phyloP scores from a whole-genome alignment of 2,113 vertebrate genomes.

The Ovibos moschatus region DNA sequence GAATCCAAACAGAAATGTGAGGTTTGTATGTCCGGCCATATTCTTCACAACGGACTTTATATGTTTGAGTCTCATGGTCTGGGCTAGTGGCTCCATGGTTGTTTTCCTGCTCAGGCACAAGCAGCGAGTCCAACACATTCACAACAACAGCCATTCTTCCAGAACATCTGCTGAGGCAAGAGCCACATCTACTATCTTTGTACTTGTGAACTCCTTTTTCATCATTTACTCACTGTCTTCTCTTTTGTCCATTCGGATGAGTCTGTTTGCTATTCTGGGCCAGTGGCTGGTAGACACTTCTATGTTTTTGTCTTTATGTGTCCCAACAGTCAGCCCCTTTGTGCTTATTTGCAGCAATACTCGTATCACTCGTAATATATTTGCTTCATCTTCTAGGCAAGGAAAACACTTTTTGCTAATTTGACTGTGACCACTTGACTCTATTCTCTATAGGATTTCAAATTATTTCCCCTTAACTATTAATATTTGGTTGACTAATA shows the following conservation, averaged over 20 bases:
- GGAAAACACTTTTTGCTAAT: neutral
- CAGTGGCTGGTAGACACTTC: neutral
- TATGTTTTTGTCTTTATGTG: neutral
- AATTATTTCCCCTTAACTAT: neutral
- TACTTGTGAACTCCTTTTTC: neutral
- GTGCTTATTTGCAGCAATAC: neutral
- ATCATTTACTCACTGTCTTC: neutral
- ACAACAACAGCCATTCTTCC: neutral
- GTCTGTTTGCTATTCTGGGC: neutral
- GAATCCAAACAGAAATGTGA: fast-evolving
- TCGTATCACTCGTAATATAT: neutral
- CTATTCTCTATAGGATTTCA: neutral
- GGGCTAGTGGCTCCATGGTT: neutral
- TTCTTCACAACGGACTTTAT: neutral
- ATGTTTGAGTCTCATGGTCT: neutral
- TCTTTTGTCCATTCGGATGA: neutral
- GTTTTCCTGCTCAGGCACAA: neutral
- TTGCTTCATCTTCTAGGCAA: neutral
- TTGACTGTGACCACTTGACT: neutral
- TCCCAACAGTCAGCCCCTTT: neutral
- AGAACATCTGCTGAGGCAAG: neutral
- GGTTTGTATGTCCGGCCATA: neutral
- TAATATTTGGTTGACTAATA: neutral
- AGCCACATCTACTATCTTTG: neutral
- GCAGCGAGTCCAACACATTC: neutral